Conservation (phyloP, 2,113 vertebrate genomes). For the Camarhynchus parvulus region DNA sequence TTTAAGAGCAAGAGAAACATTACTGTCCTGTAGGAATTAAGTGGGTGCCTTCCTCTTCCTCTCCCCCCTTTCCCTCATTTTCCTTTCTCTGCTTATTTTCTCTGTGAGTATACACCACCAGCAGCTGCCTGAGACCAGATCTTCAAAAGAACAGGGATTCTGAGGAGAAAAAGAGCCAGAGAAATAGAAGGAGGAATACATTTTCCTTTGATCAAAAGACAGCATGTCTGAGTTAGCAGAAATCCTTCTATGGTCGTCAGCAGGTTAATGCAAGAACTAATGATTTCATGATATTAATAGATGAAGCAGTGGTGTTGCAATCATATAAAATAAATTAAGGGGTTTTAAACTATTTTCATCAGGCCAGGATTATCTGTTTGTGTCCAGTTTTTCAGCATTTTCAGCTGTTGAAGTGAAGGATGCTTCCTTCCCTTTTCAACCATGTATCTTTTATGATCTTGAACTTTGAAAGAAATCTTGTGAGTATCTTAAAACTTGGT, state of each 20-base stretch:
- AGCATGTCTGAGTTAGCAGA: neutral
- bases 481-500: neutral
- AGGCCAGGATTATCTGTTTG: neutral
- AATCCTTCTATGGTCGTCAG: neutral
- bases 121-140: conserved; percentile 16
- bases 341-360: neutral
- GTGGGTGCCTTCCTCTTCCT: neutral
- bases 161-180: neutral
- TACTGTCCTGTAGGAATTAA: neutral
- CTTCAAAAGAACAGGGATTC: neutral
- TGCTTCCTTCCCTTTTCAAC: neutral
- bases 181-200: neutral
- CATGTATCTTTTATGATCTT: neutral
- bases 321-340: neutral
- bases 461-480: neutral
- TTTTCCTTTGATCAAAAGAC: neutral
- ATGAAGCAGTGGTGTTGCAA: neutral
- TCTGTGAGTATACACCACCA: neutral
- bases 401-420: neutral
- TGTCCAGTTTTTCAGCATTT: neutral
- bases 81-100: neutral
- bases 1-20: neutral
- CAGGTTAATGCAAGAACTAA: neutral
- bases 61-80: accelerated
- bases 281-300: neutral